phyloP scores from a whole-genome alignment of 2,888 invertebrate species.

The Tenthredo mesomela region DNA sequence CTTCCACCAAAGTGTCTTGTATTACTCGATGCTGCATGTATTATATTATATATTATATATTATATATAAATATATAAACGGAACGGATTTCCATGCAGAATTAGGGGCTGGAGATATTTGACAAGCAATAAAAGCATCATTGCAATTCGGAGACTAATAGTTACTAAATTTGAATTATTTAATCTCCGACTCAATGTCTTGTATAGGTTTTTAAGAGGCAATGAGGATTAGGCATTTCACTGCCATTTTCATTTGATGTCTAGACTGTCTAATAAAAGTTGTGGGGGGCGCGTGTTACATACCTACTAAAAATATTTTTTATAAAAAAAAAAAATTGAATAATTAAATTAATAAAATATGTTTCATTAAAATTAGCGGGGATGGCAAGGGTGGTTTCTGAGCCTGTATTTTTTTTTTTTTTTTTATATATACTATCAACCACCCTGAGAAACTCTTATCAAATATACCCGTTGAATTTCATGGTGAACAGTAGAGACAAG shows the following conservation, averaged over 20 bases:
- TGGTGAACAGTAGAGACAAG: neutral
- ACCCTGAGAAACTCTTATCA: neutral
- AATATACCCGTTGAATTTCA: slow-evolving; percentile 3
- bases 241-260: slow-evolving; percentile 42
- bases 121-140: slow-evolving; percentile 60
- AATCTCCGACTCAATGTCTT: slow-evolving; percentile 23
- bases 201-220: slow-evolving; percentile 20
- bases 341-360: slow-evolving; percentile 4
- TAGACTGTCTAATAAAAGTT: slow-evolving; percentile 17
- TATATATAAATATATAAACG: neutral
- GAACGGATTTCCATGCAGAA: slow-evolving; percentile 38
- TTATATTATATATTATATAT: slow-evolving; percentile 39
- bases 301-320: slow-evolving; percentile 32
- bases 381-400: neutral
- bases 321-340: slow-evolving; percentile 33
- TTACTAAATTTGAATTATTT: slow-evolving; percentile 21
- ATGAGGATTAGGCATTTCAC: slow-evolving; percentile 40
- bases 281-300: neutral
- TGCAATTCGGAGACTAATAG: slow-evolving; percentile 37
- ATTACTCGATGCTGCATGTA: slow-evolving; percentile 43
- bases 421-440: slow-evolving; percentile 15
- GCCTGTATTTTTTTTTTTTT: slow-evolving; percentile 12
- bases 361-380: slow-evolving; percentile 5
- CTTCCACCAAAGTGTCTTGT: slow-evolving; percentile 50
- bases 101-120: slow-evolving; percentile 60